phyloP scores from a whole-genome alignment of 2,113 vertebrate species.

The Hyaena hyaena region DNA sequence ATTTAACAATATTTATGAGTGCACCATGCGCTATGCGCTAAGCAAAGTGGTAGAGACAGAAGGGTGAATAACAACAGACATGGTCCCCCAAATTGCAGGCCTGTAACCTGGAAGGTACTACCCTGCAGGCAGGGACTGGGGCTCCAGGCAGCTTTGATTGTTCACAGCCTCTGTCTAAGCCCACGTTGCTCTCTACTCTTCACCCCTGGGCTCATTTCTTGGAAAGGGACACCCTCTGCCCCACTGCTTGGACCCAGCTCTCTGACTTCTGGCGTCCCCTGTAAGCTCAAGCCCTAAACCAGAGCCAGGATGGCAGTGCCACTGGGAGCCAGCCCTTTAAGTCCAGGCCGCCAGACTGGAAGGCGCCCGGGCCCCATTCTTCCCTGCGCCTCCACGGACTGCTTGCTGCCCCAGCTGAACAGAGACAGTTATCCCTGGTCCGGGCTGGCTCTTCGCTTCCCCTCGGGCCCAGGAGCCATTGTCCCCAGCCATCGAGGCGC shows the following conservation, averaged over 20 bases:
- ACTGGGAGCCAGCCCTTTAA: not conserved
- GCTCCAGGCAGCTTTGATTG: not conserved
- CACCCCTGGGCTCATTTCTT: not conserved
- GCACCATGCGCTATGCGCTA: not conserved
- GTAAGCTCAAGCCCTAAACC: not conserved
- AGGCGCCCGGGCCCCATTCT: not conserved
- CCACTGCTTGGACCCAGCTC: not conserved
- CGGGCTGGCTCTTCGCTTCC: conserved; percentile 31
- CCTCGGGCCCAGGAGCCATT: conserved; percentile 74
- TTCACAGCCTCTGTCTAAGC: not conserved
- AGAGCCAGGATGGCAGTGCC: rapidly evolving
- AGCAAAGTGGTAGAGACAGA: not conserved
- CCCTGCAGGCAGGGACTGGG: not conserved
- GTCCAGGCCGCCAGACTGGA: not conserved
- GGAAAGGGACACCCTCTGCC: too few species aligned
- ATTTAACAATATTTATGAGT: not conserved
- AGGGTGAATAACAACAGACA: not conserved
- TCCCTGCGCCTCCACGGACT: not conserved
- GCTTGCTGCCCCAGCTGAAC: not conserved
- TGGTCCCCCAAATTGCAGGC: not conserved
- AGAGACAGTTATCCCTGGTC: not conserved
- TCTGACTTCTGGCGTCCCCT: not conserved
- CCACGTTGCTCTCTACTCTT: not conserved
- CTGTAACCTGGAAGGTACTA: not conserved
- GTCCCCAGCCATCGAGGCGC: conserved; percentile 81